A percentile compares a stretch with the other conserved stretches of the same genome.
Evolutionary conservation across 2,888 invertebrate species (phyloP).

Genomic region (Meliscaeva auricollis): DNA sequence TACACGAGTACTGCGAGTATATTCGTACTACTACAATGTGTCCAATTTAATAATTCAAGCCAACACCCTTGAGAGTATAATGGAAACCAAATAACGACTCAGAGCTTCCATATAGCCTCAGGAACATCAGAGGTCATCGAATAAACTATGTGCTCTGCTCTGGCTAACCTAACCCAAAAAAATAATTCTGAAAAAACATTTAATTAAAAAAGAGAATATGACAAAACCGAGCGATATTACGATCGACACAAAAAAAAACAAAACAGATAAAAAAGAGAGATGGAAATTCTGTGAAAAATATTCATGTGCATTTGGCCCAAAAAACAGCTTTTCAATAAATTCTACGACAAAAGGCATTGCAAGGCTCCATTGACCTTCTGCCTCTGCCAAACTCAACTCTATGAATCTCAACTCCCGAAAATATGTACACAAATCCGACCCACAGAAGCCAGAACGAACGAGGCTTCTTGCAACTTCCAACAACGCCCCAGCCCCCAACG

Average conservation of each 20-base stretch:
- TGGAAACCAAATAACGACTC: slow-evolving; percentile 37
- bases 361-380: slow-evolving; percentile 5
- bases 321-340: slow-evolving; percentile 58
- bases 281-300: slow-evolving; percentile 19
- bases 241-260: background rate
- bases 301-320: slow-evolving; percentile 39
- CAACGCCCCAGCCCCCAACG: background rate
- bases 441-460: background rate
- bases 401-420: slow-evolving; percentile 1
- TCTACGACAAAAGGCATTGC: slow-evolving; percentile 14
- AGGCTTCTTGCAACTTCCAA: background rate
- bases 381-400: background rate
- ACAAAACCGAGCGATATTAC: slow-evolving; percentile 4
- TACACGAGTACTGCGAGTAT: background rate
- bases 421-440: background rate
- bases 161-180: slow-evolving; percentile 47
- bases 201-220: slow-evolving; percentile 50
- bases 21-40: slow-evolving; percentile 13
- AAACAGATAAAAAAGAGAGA: slow-evolving; percentile 4
- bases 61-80: slow-evolving; percentile 57
- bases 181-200: slow-evolving; percentile 19
- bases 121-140: slow-evolving; percentile 59
- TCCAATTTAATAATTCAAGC: slow-evolving; percentile 46
- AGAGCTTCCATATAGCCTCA: background rate
- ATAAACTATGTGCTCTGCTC: slow-evolving; percentile 51